A percentile compares a stretch with the other conserved stretches of the same genome.
Conservation (phyloP, 2,888 invertebrate species). For the Pachycephus smyrnensis region DNA sequence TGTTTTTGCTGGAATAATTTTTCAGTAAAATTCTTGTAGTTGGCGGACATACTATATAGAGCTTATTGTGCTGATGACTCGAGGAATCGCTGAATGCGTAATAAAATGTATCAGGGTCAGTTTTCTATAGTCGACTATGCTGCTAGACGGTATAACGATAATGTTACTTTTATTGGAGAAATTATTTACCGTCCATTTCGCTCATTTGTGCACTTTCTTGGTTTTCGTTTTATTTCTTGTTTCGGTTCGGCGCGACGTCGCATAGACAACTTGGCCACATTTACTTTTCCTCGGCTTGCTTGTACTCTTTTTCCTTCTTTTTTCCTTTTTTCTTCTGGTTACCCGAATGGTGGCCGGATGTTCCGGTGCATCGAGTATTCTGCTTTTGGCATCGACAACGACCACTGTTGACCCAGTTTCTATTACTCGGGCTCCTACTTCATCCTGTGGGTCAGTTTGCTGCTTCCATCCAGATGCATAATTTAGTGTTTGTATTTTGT, state of each 20-base stretch:
- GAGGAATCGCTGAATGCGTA: not conserved
- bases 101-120: not conserved
- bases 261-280: not conserved
- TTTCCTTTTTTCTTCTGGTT: not conserved
- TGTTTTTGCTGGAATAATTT: not conserved
- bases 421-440: not conserved
- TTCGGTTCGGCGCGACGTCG: not conserved
- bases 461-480: not conserved
- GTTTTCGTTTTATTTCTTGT: not conserved
- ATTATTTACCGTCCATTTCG: not conserved
- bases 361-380: conserved; percentile 1
- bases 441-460: not conserved
- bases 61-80: not conserved
- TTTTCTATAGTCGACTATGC: not conserved
- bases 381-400: conserved; percentile 1
- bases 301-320: not conserved
- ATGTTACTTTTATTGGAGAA: not conserved
- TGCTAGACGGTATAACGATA: not conserved
- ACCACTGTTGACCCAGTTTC: conserved; percentile 8
- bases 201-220: not conserved
- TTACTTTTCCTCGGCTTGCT: not conserved
- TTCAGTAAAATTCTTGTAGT: not conserved
- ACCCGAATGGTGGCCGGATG: not conserved
- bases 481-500: not conserved
- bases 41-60: not conserved